Conservation (phyloP, 2,797 vertebrate species). For the Cephalopachus bancanus region DNA sequence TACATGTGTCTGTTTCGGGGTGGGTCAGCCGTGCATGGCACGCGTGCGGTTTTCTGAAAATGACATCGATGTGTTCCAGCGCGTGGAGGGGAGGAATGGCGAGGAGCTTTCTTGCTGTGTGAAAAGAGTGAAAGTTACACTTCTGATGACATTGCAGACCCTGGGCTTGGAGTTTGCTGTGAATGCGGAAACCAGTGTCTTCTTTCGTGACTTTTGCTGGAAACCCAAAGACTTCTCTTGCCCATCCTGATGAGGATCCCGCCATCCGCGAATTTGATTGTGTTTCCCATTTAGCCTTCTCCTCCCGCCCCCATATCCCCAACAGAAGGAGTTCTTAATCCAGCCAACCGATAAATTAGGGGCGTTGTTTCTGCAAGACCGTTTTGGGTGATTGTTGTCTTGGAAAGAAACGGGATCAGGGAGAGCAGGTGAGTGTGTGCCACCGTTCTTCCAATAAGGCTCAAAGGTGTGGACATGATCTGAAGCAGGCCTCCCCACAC, state of each 20-base stretch:
- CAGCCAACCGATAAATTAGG: not conserved
- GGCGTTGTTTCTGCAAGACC: not conserved
- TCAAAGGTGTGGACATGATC: not conserved
- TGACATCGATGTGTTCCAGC: not conserved
- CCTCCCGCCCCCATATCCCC: not conserved
- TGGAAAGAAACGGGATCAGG: not conserved
- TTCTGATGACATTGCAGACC: not conserved
- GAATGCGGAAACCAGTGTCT: not conserved
- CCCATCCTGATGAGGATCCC: not conserved
- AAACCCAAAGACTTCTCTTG: not conserved
- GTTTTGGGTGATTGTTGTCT: not conserved
- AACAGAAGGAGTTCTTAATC: not conserved
- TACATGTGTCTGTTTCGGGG: not conserved
- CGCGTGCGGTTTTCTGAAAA: slow-evolving; percentile 21
- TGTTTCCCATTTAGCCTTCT: not conserved
- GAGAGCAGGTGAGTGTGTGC: not conserved
- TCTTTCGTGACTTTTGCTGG: not conserved
- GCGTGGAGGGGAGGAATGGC: not conserved
- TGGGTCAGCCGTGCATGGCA: not conserved
- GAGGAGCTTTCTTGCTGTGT: not conserved
- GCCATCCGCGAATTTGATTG: not conserved
- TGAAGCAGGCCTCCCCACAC: not conserved
- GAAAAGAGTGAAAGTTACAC: not conserved
- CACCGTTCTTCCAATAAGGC: not conserved
- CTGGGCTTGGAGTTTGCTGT: not conserved